Base-by-base conservation (phyloP, 1,140 invertebrate species). In the Elymnias hypermnestra region DNA sequence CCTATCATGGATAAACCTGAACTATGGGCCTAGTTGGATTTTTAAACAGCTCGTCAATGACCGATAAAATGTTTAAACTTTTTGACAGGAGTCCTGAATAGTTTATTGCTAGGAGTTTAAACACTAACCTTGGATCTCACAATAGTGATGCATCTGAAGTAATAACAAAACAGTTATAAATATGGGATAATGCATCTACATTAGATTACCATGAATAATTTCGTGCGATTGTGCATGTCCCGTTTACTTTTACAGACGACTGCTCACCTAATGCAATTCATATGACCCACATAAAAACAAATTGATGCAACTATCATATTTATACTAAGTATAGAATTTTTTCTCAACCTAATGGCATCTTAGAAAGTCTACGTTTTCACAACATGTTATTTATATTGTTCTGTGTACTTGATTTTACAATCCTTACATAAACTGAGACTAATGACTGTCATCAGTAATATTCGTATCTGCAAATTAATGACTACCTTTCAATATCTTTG, bases 211-310 rank as follows among this genome's bases (percentile, higher is more conserved):
- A n/a, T 25, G 9, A 25, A 49, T 9, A 50, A 50, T 43, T 50
- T 50, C 39, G 36, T 49, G 29, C 46, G 15, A 5, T 15, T 49
- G 46, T 42, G 42, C 47, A 50, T 40, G 47, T 12, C 31, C 47
- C 33, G 22, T 50, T 37, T 33, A 17, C 19, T 28, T 35, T 9
- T 5, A 8, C 19, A 41, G 5, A 15, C 26, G 9, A 29, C 26
- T 29, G 23, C 7, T 29, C 18, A 9, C 17, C 8, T 39, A 39
- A 39, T 39, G 23, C 37, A 13, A 40, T 31, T 19, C 25, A 29
- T 41, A 15, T 17, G n/a, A 29, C 28, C 28, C 17, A 17, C 39
- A 26, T 41, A 23, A 6, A 41, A 41, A 41, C 28, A 23, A 29
- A 29, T 12, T 4, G 26, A 29, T 13, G 9, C 9, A 12, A 8